Conservation (phyloP, 2,888 invertebrate genomes). For the Chirona hameri region DNA sequence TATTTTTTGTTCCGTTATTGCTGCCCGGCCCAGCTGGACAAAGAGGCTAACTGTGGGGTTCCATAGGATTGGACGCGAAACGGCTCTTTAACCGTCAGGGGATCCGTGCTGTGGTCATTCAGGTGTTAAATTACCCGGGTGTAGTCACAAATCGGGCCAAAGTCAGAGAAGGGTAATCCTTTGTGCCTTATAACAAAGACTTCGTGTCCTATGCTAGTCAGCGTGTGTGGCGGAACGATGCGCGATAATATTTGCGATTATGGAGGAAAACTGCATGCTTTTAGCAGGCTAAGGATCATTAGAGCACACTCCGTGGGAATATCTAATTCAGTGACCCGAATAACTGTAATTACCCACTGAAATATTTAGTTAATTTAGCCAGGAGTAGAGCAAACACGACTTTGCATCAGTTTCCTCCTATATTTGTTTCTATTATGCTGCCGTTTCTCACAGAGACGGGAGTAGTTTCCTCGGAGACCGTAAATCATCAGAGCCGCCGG, state of each 20-base stretch:
- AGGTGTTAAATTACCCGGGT: background rate
- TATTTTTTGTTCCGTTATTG: background rate
- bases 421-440: too few relatives aligned
- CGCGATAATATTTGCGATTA: background rate
- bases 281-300: too few relatives aligned
- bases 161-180: background rate
- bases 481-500: background rate
- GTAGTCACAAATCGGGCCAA: background rate
- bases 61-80: too few relatives aligned
- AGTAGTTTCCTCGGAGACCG: background rate
- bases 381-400: too few relatives aligned
- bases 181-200: background rate
- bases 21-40: background rate
- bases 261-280: background rate
- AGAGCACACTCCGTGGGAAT: too few relatives aligned
- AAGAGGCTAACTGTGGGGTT: background rate
- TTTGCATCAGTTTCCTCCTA: too few relatives aligned
- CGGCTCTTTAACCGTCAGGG: background rate
- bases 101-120: background rate
- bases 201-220: background rate
- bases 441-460: too few relatives aligned
- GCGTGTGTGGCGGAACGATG: background rate
- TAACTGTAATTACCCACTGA: too few relatives aligned
- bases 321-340: too few relatives aligned
- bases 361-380: too few relatives aligned